Evolutionary conservation across 2,888 invertebrate genomes (phyloP).

Genomic region (Xylota sylvarum): DNA sequence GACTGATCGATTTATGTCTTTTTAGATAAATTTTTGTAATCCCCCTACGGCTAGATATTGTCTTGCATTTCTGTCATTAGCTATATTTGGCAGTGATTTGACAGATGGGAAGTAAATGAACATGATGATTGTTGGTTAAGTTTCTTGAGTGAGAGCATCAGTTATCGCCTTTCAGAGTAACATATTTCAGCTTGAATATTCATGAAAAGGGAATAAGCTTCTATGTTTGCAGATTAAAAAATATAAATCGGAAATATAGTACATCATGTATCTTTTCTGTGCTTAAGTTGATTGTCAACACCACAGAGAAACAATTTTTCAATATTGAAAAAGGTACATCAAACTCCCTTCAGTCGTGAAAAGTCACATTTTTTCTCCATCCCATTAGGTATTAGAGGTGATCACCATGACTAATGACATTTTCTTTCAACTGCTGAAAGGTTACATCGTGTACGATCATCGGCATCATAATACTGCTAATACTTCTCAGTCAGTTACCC

Average conservation of each 20-base stretch:
- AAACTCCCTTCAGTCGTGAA: neutral
- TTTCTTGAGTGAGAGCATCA: too few relatives aligned
- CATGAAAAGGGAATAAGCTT: too few relatives aligned
- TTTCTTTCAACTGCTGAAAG: neutral
- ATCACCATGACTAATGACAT: conserved; percentile 39
- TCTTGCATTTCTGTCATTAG: neutral
- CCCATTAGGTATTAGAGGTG: neutral
- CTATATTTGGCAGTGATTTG: conserved; percentile 2
- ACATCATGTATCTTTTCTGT: too few relatives aligned
- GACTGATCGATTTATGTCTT: conserved; percentile 55
- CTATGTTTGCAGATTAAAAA: too few relatives aligned
- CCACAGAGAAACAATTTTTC: too few relatives aligned
- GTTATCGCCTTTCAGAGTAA: too few relatives aligned
- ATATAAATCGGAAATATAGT: too few relatives aligned
- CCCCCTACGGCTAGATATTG: conserved; percentile 10
- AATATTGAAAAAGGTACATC: neutral
- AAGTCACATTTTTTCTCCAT: neutral
- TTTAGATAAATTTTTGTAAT: conserved; percentile 13
- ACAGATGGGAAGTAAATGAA: neutral
- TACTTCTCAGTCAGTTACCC: conserved; percentile 13
- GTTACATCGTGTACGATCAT: conserved; percentile 4
- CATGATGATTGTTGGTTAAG: neutral
- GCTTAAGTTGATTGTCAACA: too few relatives aligned
- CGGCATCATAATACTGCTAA: neutral
- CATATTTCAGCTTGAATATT: too few relatives aligned